These are phyloP conservation scores for Cepaea hortensis DNA, from an alignment of 2,888 invertebrate species.

Conservation along the genomic window DNA sequence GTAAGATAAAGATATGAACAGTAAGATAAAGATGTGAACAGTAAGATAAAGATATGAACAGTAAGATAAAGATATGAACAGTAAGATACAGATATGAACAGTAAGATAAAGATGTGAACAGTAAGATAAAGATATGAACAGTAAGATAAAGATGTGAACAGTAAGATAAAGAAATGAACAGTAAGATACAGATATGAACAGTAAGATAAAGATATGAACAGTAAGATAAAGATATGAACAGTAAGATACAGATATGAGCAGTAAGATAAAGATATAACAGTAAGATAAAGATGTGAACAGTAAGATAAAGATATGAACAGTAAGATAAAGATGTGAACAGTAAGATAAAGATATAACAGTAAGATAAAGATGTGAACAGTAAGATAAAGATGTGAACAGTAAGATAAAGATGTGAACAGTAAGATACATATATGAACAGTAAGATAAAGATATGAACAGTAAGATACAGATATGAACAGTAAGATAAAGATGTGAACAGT, in stretches of 20 bases:
- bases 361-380: background rate
- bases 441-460: background rate
- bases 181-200: background rate
- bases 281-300: background rate
- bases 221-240: background rate
- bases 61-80: background rate
- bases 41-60: background rate
- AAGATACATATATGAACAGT: background rate
- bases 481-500: background rate
- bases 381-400: background rate
- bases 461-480: background rate
- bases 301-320: background rate
- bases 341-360: background rate
- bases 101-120: background rate
- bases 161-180: background rate
- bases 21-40: background rate
- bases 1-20: background rate
- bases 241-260: background rate
- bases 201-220: background rate
- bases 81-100: background rate
- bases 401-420: background rate
- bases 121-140: background rate
- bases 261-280: background rate
- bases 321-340: background rate
- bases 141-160: background rate